Evolutionary conservation across 2,797 vertebrate genomes (phyloP).

Genomic region (Cyclura pinguis): DNA sequence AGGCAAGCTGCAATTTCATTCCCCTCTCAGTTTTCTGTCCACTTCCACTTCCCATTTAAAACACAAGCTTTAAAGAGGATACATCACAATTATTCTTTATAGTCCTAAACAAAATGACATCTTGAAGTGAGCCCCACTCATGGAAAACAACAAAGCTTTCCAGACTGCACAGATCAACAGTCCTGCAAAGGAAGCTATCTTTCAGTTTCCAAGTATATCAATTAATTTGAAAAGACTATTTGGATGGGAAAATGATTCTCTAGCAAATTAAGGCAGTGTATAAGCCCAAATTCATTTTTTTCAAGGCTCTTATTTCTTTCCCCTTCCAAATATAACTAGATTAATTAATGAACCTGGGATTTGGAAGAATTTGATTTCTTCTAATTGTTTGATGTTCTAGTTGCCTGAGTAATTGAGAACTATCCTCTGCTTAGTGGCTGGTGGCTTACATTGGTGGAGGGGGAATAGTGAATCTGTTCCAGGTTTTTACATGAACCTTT

Average conservation of each 20-base stretch:
- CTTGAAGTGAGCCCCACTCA: background rate
- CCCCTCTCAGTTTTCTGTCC: slow-evolving; percentile 27
- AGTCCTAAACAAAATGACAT: background rate
- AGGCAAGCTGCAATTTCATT: background rate
- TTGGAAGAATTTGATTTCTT: background rate
- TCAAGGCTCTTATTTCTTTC: slow-evolving; percentile 11
- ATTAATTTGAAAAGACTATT: slow-evolving; percentile 27
- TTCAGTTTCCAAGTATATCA: slow-evolving; percentile 25
- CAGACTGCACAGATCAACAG: background rate
- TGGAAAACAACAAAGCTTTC: slow-evolving; percentile 32
- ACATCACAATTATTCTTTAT: background rate
- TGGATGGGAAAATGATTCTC: slow-evolving; percentile 18
- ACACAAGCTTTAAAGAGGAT: slow-evolving; percentile 1
- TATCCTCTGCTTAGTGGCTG: too few relatives aligned
- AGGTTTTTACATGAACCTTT: too few relatives aligned
- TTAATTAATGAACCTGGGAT: background rate
- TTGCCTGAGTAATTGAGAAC: background rate
- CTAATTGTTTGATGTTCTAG: background rate
- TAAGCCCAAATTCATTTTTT: background rate
- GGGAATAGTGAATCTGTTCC: too few relatives aligned
- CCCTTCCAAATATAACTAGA: background rate
- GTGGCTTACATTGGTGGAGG: too few relatives aligned
- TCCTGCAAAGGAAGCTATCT: slow-evolving; percentile 27
- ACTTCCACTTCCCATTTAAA: slow-evolving; percentile 36
- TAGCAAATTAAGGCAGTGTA: background rate